Base-by-base conservation (phyloP, 2,797 vertebrate species). In the Aulostomus chinensis region DNA sequence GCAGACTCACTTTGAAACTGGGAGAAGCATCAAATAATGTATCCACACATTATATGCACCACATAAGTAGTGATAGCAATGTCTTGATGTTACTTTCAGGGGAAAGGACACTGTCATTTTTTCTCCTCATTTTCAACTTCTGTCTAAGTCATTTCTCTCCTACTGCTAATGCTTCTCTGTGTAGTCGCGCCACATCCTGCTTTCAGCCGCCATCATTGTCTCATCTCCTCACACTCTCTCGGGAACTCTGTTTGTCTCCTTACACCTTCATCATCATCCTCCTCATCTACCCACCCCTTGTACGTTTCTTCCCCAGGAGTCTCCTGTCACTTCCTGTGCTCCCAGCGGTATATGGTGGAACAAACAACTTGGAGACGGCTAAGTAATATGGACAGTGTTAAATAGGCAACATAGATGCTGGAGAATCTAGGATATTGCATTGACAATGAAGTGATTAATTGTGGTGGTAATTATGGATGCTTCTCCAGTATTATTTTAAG, bases 201-300 rank as follows among this genome's bases (percentile, higher is more conserved):
- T 76, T 69, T 72, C 72, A 78, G 69, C 77, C 73, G 65, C 59
- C 32, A 70, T 72, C 64, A 37, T 54, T 58, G 56, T 84, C 75
- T 82, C 67, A 79, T 87, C 76, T 68, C 14, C 45, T 74, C 40
- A 21, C 28, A 31, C 36, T 80, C 80, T 74, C 72, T 35, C 49
- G 82, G 79, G 82, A 78, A 28, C 58, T 47, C 58, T 80, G 61
- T 83, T 80, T 84, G 81, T 86, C 80, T 79, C 61, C 75, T 73
- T 73, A 69, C 71, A 77, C 74, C 74, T 56, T 72, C 8, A 32
- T 32, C 52, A 43, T 22, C 62, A 58, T 68, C 59, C 34, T 65
- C 53, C 46, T 60, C 57, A 62, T 49, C 63, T 35, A 24, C 60
- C 38, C 57, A 54, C 39, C 22, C 30, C 29, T 69, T 24, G 22